Base-by-base conservation (phyloP, 2,888 invertebrate genomes). In the Trachelus troglodyta region DNA sequence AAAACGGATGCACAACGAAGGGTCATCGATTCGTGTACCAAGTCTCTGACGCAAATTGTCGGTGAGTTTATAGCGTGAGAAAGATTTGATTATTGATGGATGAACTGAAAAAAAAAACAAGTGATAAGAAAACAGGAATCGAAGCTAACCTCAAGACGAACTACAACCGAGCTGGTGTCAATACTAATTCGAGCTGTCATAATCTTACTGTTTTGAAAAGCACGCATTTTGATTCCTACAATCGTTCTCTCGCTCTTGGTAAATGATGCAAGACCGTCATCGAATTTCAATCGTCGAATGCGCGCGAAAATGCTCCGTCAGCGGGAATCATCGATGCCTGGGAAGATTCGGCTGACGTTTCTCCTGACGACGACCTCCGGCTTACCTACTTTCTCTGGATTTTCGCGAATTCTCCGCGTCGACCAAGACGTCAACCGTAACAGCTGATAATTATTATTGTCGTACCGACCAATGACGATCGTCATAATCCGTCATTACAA, bases 231-330 rank as follows among this genome's bases (percentile, higher is more conserved):
- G 15, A 6, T 56, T 56, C 23, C 23, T 0, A 56, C 56, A 56
- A 56, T 56, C 15, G 56, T 56, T 56, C 56, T 23, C 23, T 23
- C 6, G 23, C 56, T 56, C 56, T 23, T 56, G 56, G 23, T 56
- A 56, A 33, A 34, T 71, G 71, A 71, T 23, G 71, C 71, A 71
- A 71, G 33, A 71, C 71, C 71, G 71, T 71, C 71, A 31, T 71
- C 71, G 71, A 71, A 71, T 71, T 71, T 71, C 71, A 71, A 34
- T 0, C 31, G 71, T 34, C 33, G 34, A 71, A 12, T 15, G 71
- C 34, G 31, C 71, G 23, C 56, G 56, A 71, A 34, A 71, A 71
- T 9, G 71, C 71, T 71, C 31, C 31, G 71, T 71, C 71, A 71
- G 71, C 71, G 9, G 31, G 23, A 71, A 31, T 71, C 34, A 71